phyloP scores from a whole-genome alignment of 2,797 vertebrate species.

The Acrossocheilus fasciatus region DNA sequence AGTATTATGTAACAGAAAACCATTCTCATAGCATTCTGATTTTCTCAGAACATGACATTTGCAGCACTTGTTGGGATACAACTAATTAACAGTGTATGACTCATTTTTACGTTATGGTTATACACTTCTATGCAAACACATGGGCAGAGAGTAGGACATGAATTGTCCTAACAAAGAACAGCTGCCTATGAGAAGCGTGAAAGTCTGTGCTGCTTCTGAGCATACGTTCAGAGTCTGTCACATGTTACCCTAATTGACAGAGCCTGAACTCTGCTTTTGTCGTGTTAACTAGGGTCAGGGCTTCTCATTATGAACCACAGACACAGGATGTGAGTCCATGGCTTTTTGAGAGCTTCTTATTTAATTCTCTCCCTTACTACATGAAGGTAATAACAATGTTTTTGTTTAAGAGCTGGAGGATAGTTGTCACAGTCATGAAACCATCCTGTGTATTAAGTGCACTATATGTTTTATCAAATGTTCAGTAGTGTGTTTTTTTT shows the following conservation, averaged over 20 bases:
- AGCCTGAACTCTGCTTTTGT: constrained; percentile 60
- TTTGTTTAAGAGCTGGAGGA: not conserved
- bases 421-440: not conserved
- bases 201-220: constrained; percentile 12
- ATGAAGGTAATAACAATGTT: not conserved
- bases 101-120: constrained; percentile 37
- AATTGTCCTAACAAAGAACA: constrained; percentile 52
- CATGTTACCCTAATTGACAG: constrained; percentile 54
- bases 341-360: constrained; percentile 20
- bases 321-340: constrained; percentile 20
- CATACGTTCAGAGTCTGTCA: not conserved
- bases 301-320: constrained; percentile 57
- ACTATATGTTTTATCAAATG: not conserved
- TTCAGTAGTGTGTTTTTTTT: too few species aligned
- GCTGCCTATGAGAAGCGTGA: constrained; percentile 34
- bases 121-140: constrained; percentile 7
- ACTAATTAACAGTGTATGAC: constrained; percentile 45
- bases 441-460: not conserved
- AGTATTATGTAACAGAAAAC: not conserved
- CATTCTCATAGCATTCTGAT: constrained; percentile 6
- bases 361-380: not conserved
- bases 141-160: constrained; percentile 24
- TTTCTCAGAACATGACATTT: constrained; percentile 11
- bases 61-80: constrained; percentile 16
- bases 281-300: constrained; percentile 68